A percentile compares a stretch with the other conserved stretches of the same genome.
Conservation (phyloP, 1,140 invertebrate genomes). For the Drosophila simulans region DNA sequence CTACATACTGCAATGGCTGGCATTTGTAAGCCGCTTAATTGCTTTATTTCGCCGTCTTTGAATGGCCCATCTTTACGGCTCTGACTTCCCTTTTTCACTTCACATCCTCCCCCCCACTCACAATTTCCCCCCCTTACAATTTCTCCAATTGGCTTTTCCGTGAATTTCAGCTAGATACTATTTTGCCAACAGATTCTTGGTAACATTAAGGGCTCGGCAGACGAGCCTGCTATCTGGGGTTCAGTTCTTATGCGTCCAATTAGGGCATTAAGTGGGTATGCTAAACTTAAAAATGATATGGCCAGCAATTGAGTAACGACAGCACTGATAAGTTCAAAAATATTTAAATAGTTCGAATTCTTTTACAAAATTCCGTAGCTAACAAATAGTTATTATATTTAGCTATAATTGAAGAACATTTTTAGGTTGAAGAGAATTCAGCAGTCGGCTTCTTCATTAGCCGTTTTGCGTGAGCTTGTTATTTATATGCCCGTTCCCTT, state of each 20-base stretch:
- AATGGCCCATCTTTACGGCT: conserved; percentile 22
- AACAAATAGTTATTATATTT: no score
- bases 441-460: conserved; percentile 9
- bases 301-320: no score
- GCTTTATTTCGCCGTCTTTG: conserved; percentile 75
- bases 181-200: conserved; percentile 31
- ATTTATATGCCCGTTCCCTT: conserved; percentile 60
- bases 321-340: no score
- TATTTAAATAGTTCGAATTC: no score
- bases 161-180: conserved; percentile 54
- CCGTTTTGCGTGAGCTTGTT: conserved; percentile 25
- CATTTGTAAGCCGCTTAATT: conserved; percentile 82
- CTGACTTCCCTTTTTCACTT: neutral
- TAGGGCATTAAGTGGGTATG: neutral
- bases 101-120: neutral
- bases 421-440: conserved; percentile 6
- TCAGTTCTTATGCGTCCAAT: conserved; percentile 6
- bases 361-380: no score
- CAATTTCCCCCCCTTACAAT: conserved; percentile 27
- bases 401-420: no score
- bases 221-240: conserved; percentile 7
- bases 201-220: neutral
- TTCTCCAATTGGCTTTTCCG: conserved; percentile 64
- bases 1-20: conserved; percentile 57
- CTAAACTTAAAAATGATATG: neutral